Conservation (phyloP, 2,113 vertebrate genomes). For the Peromyscus polionotus region DNA sequence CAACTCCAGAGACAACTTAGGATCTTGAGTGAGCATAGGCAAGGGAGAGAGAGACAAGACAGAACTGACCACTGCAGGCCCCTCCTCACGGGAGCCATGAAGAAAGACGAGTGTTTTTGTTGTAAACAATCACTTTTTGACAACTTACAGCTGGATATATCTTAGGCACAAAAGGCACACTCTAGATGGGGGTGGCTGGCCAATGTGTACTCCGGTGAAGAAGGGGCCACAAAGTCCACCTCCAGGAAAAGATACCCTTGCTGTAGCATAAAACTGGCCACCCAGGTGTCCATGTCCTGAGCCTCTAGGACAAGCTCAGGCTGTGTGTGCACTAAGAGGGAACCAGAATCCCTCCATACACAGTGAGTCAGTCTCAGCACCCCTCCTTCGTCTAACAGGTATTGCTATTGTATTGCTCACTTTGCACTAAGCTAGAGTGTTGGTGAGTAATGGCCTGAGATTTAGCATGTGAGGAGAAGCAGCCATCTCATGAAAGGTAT, state of each 20-base stretch:
- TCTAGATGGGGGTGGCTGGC: not conserved
- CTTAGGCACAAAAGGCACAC: not conserved
- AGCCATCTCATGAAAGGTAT: not conserved
- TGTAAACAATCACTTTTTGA: not conserved
- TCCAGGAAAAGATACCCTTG: not conserved
- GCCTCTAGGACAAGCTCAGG: no score
- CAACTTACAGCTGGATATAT: no score
- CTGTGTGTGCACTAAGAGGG: not conserved
- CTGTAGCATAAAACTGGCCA: not conserved
- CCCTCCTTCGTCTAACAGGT: no score
- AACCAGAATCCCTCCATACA: not conserved
- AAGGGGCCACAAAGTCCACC: not conserved
- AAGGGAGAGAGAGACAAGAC: no score
- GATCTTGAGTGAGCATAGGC: not conserved
- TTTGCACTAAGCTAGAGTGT: not conserved
- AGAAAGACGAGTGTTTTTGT: not conserved
- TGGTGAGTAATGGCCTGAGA: not conserved
- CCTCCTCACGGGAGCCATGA: not conserved
- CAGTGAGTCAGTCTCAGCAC: no score
- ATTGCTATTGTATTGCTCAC: not conserved
- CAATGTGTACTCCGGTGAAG: not conserved
- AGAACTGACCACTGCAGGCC: not conserved
- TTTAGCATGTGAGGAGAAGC: not conserved
- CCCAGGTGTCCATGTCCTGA: not conserved
- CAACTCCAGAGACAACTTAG: not conserved